These are phyloP conservation scores for Dimorphilus gyrociliatus DNA, from an alignment of 2,888 invertebrate genomes.

Conservation along the genomic window DNA sequence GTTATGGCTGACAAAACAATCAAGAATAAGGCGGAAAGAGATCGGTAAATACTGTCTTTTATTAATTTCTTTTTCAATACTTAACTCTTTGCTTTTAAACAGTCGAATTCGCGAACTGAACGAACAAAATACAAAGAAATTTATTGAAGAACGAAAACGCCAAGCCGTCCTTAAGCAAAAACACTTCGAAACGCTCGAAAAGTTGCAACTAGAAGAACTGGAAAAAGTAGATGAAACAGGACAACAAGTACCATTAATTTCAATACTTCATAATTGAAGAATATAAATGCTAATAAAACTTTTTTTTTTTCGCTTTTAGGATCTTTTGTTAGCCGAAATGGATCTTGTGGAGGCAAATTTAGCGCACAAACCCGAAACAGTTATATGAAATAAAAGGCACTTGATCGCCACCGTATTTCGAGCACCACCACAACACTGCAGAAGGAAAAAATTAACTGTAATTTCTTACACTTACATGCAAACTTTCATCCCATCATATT, in stretches of 20 bases:
- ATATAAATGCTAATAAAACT: slow-evolving; percentile 2
- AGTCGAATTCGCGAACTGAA: slow-evolving; percentile 68
- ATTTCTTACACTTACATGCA: too few relatives aligned
- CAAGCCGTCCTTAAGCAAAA: slow-evolving; percentile 26
- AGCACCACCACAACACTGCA: too few relatives aligned
- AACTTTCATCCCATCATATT: too few relatives aligned
- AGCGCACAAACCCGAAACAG: slow-evolving; percentile 33
- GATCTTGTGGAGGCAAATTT: slow-evolving; percentile 30
- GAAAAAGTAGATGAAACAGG: slow-evolving; percentile 51
- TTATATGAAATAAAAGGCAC: slow-evolving; percentile 18
- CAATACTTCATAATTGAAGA: too few relatives aligned
- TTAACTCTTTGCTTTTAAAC: slow-evolving; percentile 1
- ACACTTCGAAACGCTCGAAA: slow-evolving; percentile 29
- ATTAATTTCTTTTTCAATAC: neutral
- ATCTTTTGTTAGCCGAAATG: slow-evolving; percentile 27
- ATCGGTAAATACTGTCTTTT: slow-evolving; percentile 43
- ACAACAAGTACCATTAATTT: slow-evolving; percentile 30
- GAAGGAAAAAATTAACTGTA: too few relatives aligned
- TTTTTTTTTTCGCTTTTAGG: slow-evolving; percentile 15
- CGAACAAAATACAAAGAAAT: slow-evolving; percentile 91
- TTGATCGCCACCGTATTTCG: neutral
- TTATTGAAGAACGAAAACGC: slow-evolving; percentile 67
- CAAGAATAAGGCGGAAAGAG: slow-evolving; percentile 88
- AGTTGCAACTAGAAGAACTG: slow-evolving; percentile 46
- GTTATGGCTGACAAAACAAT: slow-evolving; percentile 88